A percentile compares a stretch with the other conserved stretches of the same genome.
phyloP scores from a whole-genome alignment of 2,797 vertebrate species.

The Syndactyla subalaris region DNA sequence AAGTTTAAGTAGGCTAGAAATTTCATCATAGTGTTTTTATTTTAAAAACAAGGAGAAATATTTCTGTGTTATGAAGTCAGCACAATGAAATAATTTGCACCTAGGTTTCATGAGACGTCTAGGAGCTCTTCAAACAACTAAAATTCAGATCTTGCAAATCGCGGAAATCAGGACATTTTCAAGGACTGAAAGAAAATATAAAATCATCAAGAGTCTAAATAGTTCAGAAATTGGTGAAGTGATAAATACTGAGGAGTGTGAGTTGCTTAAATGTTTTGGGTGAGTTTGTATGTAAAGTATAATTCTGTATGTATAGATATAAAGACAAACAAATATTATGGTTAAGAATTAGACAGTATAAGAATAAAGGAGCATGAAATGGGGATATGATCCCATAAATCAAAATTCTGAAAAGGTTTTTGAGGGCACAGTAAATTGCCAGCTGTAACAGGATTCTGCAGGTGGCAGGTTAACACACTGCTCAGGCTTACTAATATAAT shows the following conservation, averaged over 20 bases:
- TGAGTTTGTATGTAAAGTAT: not conserved
- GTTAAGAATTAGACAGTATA: not conserved
- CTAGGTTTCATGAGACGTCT: not conserved
- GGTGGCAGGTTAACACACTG: not conserved
- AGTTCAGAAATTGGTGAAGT: not conserved
- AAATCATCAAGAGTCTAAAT: not conserved
- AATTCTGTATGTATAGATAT: fast-evolving
- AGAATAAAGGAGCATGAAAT: not conserved
- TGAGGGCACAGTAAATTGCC: not conserved
- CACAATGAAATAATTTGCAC: not conserved
- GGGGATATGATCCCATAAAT: not conserved
- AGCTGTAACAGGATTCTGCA: not conserved
- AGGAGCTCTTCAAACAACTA: not conserved
- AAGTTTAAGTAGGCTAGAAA: not conserved
- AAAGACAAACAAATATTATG: not conserved
- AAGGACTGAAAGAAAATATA: not conserved
- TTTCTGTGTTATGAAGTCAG: not conserved
- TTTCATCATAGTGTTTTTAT: not conserved
- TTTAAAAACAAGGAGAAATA: not conserved
- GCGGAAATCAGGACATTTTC: not conserved
- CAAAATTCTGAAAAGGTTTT: not conserved
- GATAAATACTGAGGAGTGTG: not conserved
- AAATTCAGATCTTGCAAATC: not conserved
- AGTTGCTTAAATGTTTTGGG: not conserved
- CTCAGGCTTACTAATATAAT: fast-evolving